Percentiles rank a stretch among this genome's conserved stretches.
phyloP scores from a whole-genome alignment of 1,140 invertebrate genomes.

The Brachionus koreanus region DNA sequence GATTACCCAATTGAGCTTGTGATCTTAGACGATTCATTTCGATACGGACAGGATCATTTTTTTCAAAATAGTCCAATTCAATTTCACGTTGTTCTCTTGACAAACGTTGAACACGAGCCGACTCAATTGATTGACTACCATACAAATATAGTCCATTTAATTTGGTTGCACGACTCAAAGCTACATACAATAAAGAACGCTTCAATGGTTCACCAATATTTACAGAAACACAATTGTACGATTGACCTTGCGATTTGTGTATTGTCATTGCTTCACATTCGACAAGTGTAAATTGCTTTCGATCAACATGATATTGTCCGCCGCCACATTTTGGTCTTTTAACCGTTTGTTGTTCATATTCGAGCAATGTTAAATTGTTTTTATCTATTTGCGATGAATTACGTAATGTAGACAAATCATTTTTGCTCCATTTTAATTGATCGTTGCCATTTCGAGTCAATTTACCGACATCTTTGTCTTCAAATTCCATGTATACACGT shows the following conservation, averaged over 20 bases:
- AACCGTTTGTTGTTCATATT: neutral
- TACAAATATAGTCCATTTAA: neutral
- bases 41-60: neutral
- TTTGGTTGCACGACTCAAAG: neutral
- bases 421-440: neutral
- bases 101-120: too few relatives aligned
- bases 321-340: neutral
- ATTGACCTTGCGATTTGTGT: slow-evolving; percentile 22
- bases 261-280: slow-evolving; percentile 36
- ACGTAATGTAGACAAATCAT: neutral
- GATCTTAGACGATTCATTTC: neutral
- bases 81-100: neutral
- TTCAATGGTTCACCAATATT: neutral
- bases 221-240: neutral
- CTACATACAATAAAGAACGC: neutral
- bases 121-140: neutral
- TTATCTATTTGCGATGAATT: neutral
- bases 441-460: neutral
- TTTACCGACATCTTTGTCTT: neutral
- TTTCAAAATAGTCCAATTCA: neutral
- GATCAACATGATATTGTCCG: neutral
- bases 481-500: neutral
- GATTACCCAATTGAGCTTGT: neutral
- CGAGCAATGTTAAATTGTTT: neutral
- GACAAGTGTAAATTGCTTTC: neutral